These are phyloP conservation scores for Temnothorax rugatulus DNA, from an alignment of 2,888 invertebrate genomes.

Conservation along the genomic window DNA sequence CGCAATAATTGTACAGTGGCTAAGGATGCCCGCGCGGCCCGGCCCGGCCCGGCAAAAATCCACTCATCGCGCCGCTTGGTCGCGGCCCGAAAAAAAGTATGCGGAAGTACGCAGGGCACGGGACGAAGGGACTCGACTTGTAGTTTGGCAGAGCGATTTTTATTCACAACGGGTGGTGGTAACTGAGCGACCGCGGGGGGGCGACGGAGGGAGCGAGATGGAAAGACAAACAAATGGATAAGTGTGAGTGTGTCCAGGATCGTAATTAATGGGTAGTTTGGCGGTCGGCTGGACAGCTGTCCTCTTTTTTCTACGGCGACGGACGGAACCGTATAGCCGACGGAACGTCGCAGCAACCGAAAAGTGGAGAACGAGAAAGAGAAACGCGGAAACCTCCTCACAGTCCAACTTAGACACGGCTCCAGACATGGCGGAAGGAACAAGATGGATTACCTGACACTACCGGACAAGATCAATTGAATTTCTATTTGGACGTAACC, in stretches of 20 bases:
- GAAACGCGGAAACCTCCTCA: constrained; percentile 81
- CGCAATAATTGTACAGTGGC: constrained; percentile 43
- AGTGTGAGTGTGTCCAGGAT: constrained; percentile 77
- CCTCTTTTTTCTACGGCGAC: constrained; percentile 80
- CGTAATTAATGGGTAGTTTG: constrained; percentile 86
- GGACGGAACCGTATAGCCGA: constrained; percentile 79
- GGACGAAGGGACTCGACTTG: constrained; percentile 57
- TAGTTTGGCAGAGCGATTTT: constrained; percentile 77
- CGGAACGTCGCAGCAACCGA: constrained; percentile 78
- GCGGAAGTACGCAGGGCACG: constrained; percentile 49
- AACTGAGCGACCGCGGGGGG: constrained; percentile 50
- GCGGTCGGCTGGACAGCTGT: constrained; percentile 86
- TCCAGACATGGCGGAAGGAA: constrained; percentile 85
- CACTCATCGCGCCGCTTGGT: constrained; percentile 42
- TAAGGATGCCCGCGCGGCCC: background rate
- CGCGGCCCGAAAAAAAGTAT: constrained; percentile 52
- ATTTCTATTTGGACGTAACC: constrained; percentile 86
- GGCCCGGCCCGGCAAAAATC: constrained; percentile 12
- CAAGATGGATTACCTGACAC: constrained; percentile 87
- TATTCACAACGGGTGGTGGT: constrained; percentile 68
- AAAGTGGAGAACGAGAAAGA: constrained; percentile 68
- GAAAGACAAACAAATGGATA: constrained; percentile 80
- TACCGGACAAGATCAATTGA: constrained; percentile 88
- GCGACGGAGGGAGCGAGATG: constrained; percentile 44
- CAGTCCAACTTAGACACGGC: constrained; percentile 75